Base-by-base conservation (phyloP, 1,140 invertebrate species). In the Drosophila guanche region DNA sequence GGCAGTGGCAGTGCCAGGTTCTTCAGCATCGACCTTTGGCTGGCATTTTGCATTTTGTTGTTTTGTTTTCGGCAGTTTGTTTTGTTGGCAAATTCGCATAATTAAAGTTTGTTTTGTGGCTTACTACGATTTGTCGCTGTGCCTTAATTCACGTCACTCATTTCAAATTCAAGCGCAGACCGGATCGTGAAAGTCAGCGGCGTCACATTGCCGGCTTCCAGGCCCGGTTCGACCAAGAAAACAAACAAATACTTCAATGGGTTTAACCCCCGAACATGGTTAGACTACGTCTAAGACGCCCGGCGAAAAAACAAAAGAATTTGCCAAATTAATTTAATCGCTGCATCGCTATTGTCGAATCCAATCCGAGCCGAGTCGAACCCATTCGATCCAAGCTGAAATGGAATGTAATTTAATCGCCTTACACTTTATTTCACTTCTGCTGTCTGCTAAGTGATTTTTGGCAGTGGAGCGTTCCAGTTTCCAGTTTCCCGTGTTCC, bases 171-270 rank as follows among this genome's bases (percentile, higher is more conserved):
- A 76, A 63, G 53, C 61, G 12, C 43, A 41, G 52, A 69, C 83
- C 83, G 77, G 83, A 78, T 86, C 83, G 83, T 88, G 81, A 86
- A 86, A 86, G 83, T 88, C 67, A 53, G 56, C 73, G 48, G 67
- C 75, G 71, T 60, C 71, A 66, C 57, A 80, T 73, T 77, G 79
- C 77, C 79, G 70, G 68, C 37, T 59, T 69, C 63, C 59, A n/a
- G 74, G 54, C 78, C 79, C 75, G 83, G 79, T 83, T 83, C 71
- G 37, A 65, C 45, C 33, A 45, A 14, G 2, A 40, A 41, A 41
- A 66, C 40, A 37, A 22, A 5, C 56, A 12, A 50, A 67, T 54
- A 37, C 33, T 12, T 42, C 60, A 65, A 48, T 70, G 83, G 81
- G 83, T 77, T 85, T 65, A 86, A 74, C 83, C 80, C 81, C 80